Conservation (phyloP, 2,888 invertebrate species). For the Caenorhabditis sp. region DNA sequence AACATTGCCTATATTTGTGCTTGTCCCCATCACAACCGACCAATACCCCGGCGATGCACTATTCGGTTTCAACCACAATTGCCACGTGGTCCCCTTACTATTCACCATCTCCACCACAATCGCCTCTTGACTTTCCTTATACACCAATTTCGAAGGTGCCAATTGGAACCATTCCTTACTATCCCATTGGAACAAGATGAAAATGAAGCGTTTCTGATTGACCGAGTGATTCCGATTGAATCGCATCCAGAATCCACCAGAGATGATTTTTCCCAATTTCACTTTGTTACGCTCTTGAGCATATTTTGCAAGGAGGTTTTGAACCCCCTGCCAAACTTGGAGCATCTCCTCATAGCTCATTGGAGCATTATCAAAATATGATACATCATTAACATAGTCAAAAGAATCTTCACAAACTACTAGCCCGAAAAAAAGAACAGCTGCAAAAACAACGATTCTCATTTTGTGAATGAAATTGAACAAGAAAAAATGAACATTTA, state of each 20-base stretch:
- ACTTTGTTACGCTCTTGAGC: background rate
- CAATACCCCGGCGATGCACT: background rate
- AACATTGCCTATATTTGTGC: background rate
- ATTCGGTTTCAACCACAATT: background rate
- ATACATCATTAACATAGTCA: no score
- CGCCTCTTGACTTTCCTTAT: background rate
- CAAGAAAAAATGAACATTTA: no score
- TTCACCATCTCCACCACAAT: background rate
- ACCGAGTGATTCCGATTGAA: background rate
- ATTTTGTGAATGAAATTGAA: no score
- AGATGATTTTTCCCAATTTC: background rate
- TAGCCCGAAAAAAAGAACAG: no score
- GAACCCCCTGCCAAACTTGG: background rate
- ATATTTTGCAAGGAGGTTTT: background rate
- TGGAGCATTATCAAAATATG: no score
- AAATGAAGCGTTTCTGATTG: background rate
- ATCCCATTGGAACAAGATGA: background rate
- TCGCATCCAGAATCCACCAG: background rate
- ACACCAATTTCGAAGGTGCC: background rate
- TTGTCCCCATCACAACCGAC: background rate
- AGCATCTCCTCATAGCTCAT: background rate
- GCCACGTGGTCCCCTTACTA: background rate
- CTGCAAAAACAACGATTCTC: no score
- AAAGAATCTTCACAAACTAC: no score
- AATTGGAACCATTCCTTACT: background rate